phyloP scores from a whole-genome alignment of 2,888 invertebrate species.

The Drosophila cognata region DNA sequence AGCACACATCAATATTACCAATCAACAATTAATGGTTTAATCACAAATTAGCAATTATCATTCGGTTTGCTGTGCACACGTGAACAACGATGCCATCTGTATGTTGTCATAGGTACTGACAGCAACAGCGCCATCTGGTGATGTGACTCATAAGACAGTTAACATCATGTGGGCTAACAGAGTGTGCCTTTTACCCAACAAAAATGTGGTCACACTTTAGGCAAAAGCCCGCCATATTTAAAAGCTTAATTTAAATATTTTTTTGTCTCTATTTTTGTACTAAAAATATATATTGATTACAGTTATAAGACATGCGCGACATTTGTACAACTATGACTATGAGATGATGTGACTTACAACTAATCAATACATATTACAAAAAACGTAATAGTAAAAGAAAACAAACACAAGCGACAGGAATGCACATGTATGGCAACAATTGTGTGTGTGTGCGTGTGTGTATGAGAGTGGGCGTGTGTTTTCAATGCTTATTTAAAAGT shows the following conservation, averaged over 20 bases:
- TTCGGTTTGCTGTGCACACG: slow-evolving; percentile 1
- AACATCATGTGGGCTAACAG: slow-evolving; percentile 18
- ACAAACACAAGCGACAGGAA: slow-evolving; percentile 50
- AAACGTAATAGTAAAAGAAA: slow-evolving; percentile 54
- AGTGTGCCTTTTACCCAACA: too few relatives aligned
- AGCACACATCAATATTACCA: neutral
- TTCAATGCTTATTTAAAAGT: slow-evolving; percentile 4
- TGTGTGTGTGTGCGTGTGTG: slow-evolving; percentile 1
- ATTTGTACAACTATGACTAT: slow-evolving; percentile 74
- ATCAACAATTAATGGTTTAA: slow-evolving; percentile 5
- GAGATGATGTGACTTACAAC: slow-evolving; percentile 70
- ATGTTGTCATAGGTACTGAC: neutral
- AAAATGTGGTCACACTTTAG: slow-evolving; percentile 8
- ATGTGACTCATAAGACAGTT: neutral
- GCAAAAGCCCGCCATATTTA: slow-evolving; percentile 1
- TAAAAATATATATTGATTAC: slow-evolving; percentile 34
- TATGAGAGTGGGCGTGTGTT: slow-evolving; percentile 6
- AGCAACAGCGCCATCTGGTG: slow-evolving; percentile 28
- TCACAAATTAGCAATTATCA: slow-evolving; percentile 14
- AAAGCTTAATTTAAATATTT: neutral
- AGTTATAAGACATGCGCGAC: slow-evolving; percentile 52
- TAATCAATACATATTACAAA: slow-evolving; percentile 64
- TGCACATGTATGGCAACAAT: slow-evolving; percentile 55
- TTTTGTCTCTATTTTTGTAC: slow-evolving; percentile 1
- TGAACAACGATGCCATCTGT: slow-evolving; percentile 15